phyloP scores from a whole-genome alignment of 1,140 invertebrate species.

The Metaphire vulgaris region DNA sequence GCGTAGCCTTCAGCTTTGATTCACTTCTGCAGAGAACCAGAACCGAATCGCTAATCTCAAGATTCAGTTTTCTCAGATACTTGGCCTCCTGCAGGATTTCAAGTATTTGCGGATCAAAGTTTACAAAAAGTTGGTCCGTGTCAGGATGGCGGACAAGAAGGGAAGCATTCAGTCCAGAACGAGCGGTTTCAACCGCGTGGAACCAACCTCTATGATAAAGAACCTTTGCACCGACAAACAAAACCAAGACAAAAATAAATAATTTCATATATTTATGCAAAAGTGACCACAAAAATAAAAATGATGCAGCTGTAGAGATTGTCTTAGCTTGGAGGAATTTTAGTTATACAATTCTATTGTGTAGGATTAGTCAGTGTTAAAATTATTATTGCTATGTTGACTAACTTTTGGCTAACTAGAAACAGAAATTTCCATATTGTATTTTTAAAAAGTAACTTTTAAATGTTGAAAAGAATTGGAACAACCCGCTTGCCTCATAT shows the following conservation, averaged over 20 bases:
- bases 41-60: conserved; percentile 77
- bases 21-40: conserved; percentile 71
- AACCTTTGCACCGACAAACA: conserved; percentile 37
- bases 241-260: neutral
- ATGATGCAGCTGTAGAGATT: too few species aligned
- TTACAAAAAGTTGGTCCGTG: conserved; percentile 45
- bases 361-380: too few species aligned
- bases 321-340: neutral
- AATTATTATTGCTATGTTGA: neutral
- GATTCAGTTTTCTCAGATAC: conserved; percentile 72
- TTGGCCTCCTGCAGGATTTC: conserved; percentile 75
- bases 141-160: conserved; percentile 48
- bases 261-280: neutral
- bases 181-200: conserved; percentile 47
- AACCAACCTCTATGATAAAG: conserved; percentile 51
- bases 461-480: neutral
- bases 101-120: conserved; percentile 51
- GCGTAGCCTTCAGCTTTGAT: conserved; percentile 62
- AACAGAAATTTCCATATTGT: neutral
- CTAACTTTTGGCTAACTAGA: neutral
- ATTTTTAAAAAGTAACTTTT: neutral
- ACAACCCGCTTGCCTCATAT: conserved; percentile 46
- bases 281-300: neutral
- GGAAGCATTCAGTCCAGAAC: conserved; percentile 46
- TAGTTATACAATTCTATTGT: too few species aligned